Conservation (phyloP, 2,797 vertebrate species). For the Enteromius fasciolatus region DNA sequence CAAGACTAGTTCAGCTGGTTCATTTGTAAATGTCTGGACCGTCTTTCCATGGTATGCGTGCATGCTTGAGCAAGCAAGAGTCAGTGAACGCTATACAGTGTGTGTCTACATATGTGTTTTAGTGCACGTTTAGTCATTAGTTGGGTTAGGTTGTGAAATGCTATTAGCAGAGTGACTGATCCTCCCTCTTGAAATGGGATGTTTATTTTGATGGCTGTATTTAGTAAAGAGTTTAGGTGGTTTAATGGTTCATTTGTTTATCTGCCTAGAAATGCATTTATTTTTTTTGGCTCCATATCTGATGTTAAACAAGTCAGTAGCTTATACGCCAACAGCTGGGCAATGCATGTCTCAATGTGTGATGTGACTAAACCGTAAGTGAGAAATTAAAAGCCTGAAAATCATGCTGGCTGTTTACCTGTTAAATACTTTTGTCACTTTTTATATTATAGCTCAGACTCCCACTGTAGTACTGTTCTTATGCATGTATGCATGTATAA, state of each 20-base stretch:
- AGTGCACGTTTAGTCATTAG: conserved; percentile 12
- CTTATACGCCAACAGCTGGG: conserved; percentile 19
- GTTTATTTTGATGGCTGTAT: not conserved
- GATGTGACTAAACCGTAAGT: not conserved
- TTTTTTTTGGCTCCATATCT: conserved; percentile 19
- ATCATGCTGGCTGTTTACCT: conserved; percentile 63
- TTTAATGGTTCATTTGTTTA: conserved; percentile 10
- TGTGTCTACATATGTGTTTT: conserved; percentile 5
- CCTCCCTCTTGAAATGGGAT: not conserved
- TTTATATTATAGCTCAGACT: not conserved
- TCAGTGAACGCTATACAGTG: not conserved
- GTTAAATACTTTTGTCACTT: not conserved
- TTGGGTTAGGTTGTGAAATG: conserved; percentile 6
- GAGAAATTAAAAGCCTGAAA: conserved; percentile 35
- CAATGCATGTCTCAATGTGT: not conserved
- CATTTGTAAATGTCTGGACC: conserved; percentile 30
- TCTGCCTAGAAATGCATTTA: conserved; percentile 18
- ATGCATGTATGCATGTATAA: no score
- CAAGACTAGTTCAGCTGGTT: conserved; percentile 34
- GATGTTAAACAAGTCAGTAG: not conserved
- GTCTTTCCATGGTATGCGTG: conserved; percentile 24
- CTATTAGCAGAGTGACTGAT: not conserved
- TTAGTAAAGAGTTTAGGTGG: not conserved
- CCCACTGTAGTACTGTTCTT: not conserved
- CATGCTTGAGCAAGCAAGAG: conserved; percentile 42